A percentile compares a stretch with the other conserved stretches of the same genome.
Conservation (phyloP, 2,113 vertebrate genomes). For the Todiramphus chloris region DNA sequence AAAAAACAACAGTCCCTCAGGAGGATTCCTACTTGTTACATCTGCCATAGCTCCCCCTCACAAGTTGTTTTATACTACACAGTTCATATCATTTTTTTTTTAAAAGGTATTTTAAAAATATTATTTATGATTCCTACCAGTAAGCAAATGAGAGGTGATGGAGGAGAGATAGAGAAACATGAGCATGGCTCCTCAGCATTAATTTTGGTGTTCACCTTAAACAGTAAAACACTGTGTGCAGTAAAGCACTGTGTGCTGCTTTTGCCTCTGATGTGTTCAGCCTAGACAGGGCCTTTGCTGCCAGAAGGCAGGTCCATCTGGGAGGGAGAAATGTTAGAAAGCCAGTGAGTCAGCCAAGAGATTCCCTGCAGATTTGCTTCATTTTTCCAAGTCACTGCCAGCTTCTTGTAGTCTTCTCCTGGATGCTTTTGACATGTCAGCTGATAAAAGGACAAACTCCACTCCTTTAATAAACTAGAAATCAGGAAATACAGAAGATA, state of each 20-base stretch:
- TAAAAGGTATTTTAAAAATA: background rate
- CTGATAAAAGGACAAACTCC: background rate
- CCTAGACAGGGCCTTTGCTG: background rate
- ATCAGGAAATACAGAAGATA: background rate
- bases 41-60: background rate
- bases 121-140: background rate
- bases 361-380: background rate
- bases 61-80: background rate
- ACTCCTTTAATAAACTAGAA: background rate
- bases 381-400: background rate
- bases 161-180: background rate
- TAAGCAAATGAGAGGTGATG: background rate
- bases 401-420: background rate
- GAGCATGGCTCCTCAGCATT: background rate
- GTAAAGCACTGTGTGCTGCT: background rate
- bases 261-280: background rate
- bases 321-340: slow-evolving; percentile 10
- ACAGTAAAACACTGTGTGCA: background rate
- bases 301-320: background rate
- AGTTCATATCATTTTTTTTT: background rate
- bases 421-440: background rate
- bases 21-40: background rate
- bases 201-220: background rate
- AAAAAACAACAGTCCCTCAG: background rate
- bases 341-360: background rate